A percentile compares a stretch with the other conserved stretches of the same genome.
phyloP scores from a whole-genome alignment of 2,888 invertebrate genomes.

The Drosophila suboccidentalis region DNA sequence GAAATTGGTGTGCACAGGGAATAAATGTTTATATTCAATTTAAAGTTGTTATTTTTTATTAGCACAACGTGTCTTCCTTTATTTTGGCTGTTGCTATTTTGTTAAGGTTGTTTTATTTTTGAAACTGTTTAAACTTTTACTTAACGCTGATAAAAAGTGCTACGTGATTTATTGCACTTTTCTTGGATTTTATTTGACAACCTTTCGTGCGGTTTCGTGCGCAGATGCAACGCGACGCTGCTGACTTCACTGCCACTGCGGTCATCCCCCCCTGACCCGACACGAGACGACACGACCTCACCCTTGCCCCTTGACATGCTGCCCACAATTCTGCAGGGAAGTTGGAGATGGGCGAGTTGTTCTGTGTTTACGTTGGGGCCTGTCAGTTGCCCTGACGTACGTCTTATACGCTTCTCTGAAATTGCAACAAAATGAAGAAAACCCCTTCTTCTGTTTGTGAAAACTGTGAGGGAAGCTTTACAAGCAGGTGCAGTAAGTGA shows the following conservation, averaged over 20 bases:
- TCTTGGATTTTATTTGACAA: constrained; percentile 77
- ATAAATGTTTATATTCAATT: constrained; percentile 46
- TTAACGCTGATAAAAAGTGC: constrained; percentile 57
- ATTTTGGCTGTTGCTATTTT: not conserved
- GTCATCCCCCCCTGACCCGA: not conserved
- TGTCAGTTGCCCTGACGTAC: constrained; percentile 39
- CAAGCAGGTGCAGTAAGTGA: not conserved
- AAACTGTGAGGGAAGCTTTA: constrained; percentile 5
- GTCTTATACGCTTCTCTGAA: constrained; percentile 22
- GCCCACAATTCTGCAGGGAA: constrained; percentile 20
- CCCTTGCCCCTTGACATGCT: not conserved
- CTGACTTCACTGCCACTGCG: constrained; percentile 23
- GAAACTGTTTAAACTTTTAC: constrained; percentile 18
- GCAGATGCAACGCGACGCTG: constrained; percentile 25
- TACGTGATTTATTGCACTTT: constrained; percentile 81
- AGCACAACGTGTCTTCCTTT: not conserved
- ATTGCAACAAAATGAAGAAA: constrained; percentile 34
- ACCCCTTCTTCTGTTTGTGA: constrained; percentile 7
- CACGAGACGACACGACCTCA: not conserved
- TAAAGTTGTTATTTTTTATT: constrained; percentile 15
- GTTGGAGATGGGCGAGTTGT: constrained; percentile 2
- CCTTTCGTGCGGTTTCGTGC: constrained; percentile 59
- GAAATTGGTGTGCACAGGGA: constrained; percentile 10
- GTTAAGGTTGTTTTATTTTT: constrained; percentile 1
- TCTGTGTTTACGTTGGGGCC: constrained; percentile 29